These are phyloP conservation scores for Sanderia malayensis DNA, from an alignment of 30 jellyfish, hydroid and myxozoan genomes.

Conservation along the genomic window DNA sequence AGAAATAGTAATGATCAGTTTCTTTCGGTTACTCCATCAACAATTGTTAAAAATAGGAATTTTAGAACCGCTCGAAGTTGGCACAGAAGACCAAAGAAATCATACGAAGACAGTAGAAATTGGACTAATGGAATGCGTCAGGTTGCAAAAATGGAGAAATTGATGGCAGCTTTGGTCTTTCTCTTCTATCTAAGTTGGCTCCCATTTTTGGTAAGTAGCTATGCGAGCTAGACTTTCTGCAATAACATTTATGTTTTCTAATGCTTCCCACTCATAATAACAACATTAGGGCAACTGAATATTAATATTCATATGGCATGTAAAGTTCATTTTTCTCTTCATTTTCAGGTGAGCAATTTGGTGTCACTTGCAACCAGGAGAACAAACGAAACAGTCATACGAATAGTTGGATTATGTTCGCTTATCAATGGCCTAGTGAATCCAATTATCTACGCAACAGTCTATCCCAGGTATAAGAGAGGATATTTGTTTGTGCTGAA, in stretches of 20 bases:
- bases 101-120: background rate
- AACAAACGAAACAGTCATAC: constrained; percentile 21
- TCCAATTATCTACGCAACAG: constrained; percentile 61
- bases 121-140: constrained; percentile 64
- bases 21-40: background rate
- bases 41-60: background rate
- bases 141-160: constrained; percentile 66
- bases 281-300: no score
- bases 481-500: constrained; percentile 55
- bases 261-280: background rate
- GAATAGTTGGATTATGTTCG: constrained; percentile 58
- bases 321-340: background rate
- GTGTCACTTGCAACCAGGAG: constrained; percentile 23
- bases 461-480: constrained; percentile 67
- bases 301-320: background rate
- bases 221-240: no score
- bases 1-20: background rate
- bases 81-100: constrained; percentile 9
- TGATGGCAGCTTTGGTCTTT: constrained; percentile 68
- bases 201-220: constrained; percentile 70
- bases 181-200: constrained; percentile 64
- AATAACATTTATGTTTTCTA: background rate
- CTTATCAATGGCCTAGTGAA: constrained; percentile 55
- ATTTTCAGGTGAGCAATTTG: constrained; percentile 58
- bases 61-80: background rate